A percentile compares a stretch with the other conserved stretches of the same genome.
Conservation (phyloP, 2,113 vertebrate species). For the Butorides virescens region DNA sequence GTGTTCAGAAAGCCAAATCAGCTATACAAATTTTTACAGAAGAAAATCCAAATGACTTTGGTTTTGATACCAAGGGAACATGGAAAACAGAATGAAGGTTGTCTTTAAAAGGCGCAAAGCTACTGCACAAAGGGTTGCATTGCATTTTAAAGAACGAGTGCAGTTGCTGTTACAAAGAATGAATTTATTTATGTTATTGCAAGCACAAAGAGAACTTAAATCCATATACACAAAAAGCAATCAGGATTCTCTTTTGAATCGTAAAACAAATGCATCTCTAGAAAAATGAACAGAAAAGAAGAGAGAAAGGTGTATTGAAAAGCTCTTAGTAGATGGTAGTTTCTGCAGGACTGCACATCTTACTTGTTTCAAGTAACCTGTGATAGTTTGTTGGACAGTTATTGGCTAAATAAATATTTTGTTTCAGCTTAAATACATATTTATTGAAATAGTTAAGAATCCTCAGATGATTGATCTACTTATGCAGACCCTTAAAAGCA, state of each 20-base stretch:
- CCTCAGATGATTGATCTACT: neutral
- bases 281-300: neutral
- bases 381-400: neutral
- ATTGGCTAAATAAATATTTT: neutral
- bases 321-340: neutral
- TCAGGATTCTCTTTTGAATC: conserved; percentile 12
- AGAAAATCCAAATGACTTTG: neutral
- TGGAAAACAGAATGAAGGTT: neutral
- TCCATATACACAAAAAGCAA: neutral
- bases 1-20: conserved; percentile 2
- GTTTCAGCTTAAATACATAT: neutral
- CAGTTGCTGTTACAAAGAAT: neutral
- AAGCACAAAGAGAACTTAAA: conserved; percentile 21
- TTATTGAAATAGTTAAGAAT: neutral
- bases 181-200: conserved; percentile 19
- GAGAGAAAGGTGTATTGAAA: neutral
- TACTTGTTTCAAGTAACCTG: neutral
- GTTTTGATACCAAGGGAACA: neutral
- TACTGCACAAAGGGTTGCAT: neutral
- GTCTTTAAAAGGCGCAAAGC: neutral
- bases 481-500: neutral
- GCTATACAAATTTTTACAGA: neutral
- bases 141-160: neutral
- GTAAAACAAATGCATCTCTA: neutral
- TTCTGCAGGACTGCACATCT: neutral